Conservation (phyloP, 2,888 invertebrate species). For the Xiphydria camelus region DNA sequence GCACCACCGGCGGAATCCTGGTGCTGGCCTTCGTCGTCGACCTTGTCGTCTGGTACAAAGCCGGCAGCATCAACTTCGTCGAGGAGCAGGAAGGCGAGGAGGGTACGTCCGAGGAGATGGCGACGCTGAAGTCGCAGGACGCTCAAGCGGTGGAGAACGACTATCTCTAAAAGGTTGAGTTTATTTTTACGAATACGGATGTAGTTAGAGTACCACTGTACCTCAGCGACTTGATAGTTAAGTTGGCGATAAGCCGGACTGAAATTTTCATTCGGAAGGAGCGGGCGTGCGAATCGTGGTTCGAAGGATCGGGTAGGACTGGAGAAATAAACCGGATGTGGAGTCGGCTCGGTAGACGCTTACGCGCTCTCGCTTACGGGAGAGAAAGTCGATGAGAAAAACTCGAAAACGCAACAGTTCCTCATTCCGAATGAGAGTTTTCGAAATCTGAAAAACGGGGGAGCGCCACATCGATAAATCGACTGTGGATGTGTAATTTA, state of each 20-base stretch:
- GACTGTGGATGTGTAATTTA: constrained; percentile 12
- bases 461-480: constrained; percentile 12
- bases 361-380: no score
- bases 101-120: constrained; percentile 56
- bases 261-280: no score
- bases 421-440: no score
- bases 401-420: no score
- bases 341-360: not conserved
- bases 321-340: no score
- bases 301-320: no score
- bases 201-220: not conserved
- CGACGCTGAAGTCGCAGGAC: constrained; percentile 49
- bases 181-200: constrained; percentile 8
- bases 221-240: not conserved
- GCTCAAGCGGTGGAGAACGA: constrained; percentile 48
- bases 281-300: no score
- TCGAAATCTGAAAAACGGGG: no score
- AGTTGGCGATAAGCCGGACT: no score
- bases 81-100: constrained; percentile 63
- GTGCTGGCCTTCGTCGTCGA: constrained; percentile 87
- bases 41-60: constrained; percentile 86
- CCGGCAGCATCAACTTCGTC: constrained; percentile 75
- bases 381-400: not conserved
- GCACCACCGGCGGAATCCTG: constrained; percentile 84
- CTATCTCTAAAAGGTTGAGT: constrained; percentile 40